phyloP scores from a whole-genome alignment of 2,113 vertebrate species.

The Oncorhynchus masou region DNA sequence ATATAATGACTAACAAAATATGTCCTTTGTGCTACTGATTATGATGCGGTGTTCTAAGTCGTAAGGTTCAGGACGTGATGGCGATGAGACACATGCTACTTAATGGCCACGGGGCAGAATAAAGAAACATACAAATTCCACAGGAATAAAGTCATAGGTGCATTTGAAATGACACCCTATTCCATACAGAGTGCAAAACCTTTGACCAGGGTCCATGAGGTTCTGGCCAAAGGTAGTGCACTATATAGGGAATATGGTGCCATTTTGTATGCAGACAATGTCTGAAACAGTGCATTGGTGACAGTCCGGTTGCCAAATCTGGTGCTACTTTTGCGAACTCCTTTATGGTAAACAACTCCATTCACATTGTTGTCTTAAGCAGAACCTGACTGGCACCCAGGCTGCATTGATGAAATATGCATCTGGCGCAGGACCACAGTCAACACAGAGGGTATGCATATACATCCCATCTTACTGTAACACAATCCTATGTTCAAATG shows the following conservation, averaged over 20 bases:
- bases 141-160: slow-evolving; percentile 36
- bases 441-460: neutral
- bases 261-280: too few species aligned
- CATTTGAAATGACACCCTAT: neutral
- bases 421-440: slow-evolving; percentile 32
- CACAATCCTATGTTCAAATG: neutral
- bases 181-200: slow-evolving; percentile 34
- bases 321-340: slow-evolving; percentile 48
- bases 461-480: neutral
- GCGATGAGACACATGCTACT: slow-evolving; percentile 56
- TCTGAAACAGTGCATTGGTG: slow-evolving; percentile 8
- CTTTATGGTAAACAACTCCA: slow-evolving; percentile 45
- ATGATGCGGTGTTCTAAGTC: slow-evolving; percentile 39
- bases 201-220: too few species aligned
- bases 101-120: slow-evolving; percentile 47
- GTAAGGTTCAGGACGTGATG: slow-evolving; percentile 49
- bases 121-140: slow-evolving; percentile 40
- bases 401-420: slow-evolving; percentile 21
- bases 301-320: slow-evolving; percentile 37
- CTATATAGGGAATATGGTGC: too few species aligned
- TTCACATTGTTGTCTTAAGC: slow-evolving; percentile 53
- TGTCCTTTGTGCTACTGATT: slow-evolving; percentile 66
- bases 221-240: too few species aligned
- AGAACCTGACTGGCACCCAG: slow-evolving; percentile 19
- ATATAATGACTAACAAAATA: slow-evolving; percentile 37